A percentile compares a stretch with the other conserved stretches of the same genome.
These are phyloP conservation scores for Ciconia stormi DNA, from an alignment of 2,113 vertebrate species.

Conservation along the genomic window DNA sequence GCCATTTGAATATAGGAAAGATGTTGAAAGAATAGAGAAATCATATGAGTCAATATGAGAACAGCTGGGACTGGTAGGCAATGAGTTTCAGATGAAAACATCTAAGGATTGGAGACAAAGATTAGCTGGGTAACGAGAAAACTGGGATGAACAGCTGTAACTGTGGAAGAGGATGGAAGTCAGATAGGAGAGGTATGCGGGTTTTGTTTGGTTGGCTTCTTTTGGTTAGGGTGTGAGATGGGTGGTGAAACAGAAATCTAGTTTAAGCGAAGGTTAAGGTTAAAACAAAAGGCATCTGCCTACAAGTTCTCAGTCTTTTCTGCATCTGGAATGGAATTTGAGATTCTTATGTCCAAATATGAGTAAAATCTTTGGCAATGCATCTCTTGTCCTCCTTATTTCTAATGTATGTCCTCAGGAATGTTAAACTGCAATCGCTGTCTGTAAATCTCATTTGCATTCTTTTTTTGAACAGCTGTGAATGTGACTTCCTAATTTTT, in stretches of 20 bases:
- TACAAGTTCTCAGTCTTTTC: not conserved
- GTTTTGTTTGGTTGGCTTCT: not conserved
- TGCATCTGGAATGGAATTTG: not conserved
- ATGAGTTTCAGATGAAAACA: not conserved
- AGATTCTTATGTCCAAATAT: not conserved
- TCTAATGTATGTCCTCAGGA: not conserved
- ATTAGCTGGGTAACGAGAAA: not conserved
- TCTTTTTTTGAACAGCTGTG: not conserved
- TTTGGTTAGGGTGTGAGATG: not conserved
- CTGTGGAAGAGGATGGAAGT: not conserved
- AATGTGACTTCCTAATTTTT: not conserved
- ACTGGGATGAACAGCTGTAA: not conserved
- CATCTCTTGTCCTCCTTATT: not conserved
- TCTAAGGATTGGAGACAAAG: not conserved
- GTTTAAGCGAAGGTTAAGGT: not conserved
- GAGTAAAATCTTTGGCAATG: not conserved
- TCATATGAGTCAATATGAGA: not conserved
- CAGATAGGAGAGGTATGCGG: rapidly evolving
- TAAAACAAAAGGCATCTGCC: not conserved
- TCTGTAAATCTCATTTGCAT: not conserved
- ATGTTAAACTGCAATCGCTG: not conserved
- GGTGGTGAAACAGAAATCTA: not conserved
- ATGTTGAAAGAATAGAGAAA: not conserved
- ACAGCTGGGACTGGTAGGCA: not conserved
- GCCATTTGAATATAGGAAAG: not conserved